These are phyloP conservation scores for Maconellicoccus hirsutus DNA, from an alignment of 1,140 invertebrate species.

Conservation along the genomic window DNA sequence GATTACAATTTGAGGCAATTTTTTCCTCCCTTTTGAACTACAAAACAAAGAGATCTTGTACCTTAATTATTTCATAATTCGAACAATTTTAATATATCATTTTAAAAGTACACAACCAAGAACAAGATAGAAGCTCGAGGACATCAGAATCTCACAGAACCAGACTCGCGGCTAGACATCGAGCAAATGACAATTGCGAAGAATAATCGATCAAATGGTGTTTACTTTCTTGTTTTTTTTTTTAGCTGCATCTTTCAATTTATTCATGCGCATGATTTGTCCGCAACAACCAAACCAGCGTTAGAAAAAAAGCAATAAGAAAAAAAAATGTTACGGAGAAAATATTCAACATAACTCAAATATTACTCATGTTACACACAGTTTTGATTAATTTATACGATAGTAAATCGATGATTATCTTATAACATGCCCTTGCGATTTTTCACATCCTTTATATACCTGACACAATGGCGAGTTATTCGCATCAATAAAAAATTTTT, in stretches of 20 bases:
- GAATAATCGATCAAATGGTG: constrained; percentile 13
- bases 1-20: too few species aligned
- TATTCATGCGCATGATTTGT: constrained; percentile 12
- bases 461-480: constrained; percentile 7
- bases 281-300: neutral
- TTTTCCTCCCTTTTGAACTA: too few species aligned
- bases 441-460: neutral
- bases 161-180: neutral
- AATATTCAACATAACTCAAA: constrained; percentile 8
- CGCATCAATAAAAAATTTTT: neutral
- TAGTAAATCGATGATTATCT: constrained; percentile 14
- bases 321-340: neutral
- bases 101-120: too few species aligned
- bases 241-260: constrained; percentile 1
- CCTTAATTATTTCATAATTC: too few species aligned
- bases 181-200: constrained; percentile 6
- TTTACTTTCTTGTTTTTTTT: constrained; percentile 13
- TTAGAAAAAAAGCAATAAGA: neutral
- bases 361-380: constrained; percentile 14
- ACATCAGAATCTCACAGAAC: neutral
- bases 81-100: too few species aligned
- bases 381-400: constrained; percentile 18
- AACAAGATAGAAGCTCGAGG: neutral
- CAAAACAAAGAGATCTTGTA: too few species aligned
- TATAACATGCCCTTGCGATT: neutral